These are phyloP conservation scores for Eupeodes luniger DNA, from an alignment of 2,888 invertebrate genomes.

Conservation along the genomic window DNA sequence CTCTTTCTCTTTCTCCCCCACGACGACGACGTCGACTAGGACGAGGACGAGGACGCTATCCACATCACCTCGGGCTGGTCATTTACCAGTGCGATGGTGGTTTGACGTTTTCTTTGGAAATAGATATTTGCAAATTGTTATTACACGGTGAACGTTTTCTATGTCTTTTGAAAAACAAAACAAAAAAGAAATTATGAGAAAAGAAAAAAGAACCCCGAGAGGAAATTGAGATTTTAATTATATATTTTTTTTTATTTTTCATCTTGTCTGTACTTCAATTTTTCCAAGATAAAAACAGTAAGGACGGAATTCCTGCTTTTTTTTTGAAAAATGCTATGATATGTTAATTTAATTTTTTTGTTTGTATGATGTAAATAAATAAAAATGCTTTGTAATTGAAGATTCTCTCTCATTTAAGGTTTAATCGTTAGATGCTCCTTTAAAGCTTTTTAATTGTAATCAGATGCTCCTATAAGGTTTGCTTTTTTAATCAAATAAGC, in stretches of 20 bases:
- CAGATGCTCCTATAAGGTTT: too few species aligned
- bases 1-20: background rate
- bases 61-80: constrained; percentile 36
- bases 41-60: background rate
- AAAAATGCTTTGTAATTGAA: too few species aligned
- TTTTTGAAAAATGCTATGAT: background rate
- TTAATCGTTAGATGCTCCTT: too few species aligned
- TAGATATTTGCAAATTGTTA: constrained; percentile 25
- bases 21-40: background rate
- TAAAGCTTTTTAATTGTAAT: too few species aligned
- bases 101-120: constrained; percentile 36
- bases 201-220: background rate
- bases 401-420: too few species aligned
- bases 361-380: too few species aligned
- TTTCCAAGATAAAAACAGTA: background rate
- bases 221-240: constrained; percentile 63
- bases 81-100: constrained; percentile 28
- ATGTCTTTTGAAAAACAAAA: constrained; percentile 23
- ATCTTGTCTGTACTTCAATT: background rate
- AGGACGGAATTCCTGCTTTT: background rate
- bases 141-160: constrained; percentile 33
- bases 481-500: too few species aligned
- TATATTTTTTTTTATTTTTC: constrained; percentile 1
- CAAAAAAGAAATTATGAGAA: constrained; percentile 23
- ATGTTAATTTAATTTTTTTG: background rate